Evolutionary conservation across 2,113 vertebrate genomes (phyloP).

Genomic region (Oreotragus oreotragus): DNA sequence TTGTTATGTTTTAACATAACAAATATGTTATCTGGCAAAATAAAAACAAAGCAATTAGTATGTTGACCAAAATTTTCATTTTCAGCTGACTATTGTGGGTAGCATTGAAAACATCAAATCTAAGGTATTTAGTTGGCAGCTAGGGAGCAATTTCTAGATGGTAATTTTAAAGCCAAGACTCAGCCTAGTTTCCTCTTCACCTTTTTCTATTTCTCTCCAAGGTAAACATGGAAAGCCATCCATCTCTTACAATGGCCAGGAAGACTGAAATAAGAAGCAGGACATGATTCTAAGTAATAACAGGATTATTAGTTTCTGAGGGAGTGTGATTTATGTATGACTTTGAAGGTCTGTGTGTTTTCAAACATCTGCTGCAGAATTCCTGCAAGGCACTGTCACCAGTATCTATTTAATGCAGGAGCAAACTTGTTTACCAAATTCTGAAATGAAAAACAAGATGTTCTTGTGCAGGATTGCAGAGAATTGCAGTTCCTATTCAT

Average conservation of each 20-base stretch:
- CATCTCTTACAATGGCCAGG: not conserved
- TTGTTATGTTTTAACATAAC: no score
- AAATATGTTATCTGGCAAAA: not conserved
- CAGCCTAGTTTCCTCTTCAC: not conserved
- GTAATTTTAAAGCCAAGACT: not conserved
- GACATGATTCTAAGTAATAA: not conserved
- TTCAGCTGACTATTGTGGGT: not conserved
- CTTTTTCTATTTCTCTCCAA: not conserved
- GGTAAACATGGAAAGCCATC: not conserved
- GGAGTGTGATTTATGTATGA: not conserved
- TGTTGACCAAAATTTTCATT: constrained; percentile 8
- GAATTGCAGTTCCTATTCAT: constrained; percentile 37
- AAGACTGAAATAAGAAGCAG: not conserved
- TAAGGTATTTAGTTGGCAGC: not conserved
- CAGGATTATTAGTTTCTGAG: not conserved
- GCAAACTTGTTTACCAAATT: constrained; percentile 52
- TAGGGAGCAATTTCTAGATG: not conserved
- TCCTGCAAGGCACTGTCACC: not conserved
- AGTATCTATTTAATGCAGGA: not conserved
- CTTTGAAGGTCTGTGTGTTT: not conserved
- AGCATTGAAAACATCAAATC: not conserved
- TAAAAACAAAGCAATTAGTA: not conserved
- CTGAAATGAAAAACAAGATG: constrained; percentile 61
- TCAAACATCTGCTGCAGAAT: not conserved
- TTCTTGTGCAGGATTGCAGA: not conserved